Base-by-base conservation (phyloP, 2,888 invertebrate genomes). In the Cosmopolites sordidus region DNA sequence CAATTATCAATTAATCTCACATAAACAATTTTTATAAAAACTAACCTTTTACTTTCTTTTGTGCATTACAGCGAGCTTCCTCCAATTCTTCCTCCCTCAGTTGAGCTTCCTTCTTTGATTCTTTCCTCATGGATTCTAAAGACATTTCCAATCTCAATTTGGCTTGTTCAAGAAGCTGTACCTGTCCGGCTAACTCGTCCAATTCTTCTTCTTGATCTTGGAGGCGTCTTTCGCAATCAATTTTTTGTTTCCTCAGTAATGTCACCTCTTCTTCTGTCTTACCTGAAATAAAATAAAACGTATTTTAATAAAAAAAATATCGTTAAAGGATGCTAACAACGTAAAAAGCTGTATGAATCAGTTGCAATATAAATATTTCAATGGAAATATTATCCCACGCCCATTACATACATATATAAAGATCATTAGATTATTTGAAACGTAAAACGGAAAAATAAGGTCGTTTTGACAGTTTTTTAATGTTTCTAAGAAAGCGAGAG, bases 131-230 rank as follows among this genome's bases (percentile, higher is more conserved):
- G 63, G 93, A 92, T 71, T 97, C 96, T 62, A 94, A 74, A 39
- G 87, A 82, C 96, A 97, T 96, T 75, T 97, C 95, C 60, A 97
- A 77, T 1, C 95, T 83, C 17, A 96, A 79, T 73, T 95, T 96
- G 1, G 92, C 89, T 73, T 94, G 94, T 71, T 96, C 94, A 67
- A 97, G 76, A 64, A 95, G 78, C 75, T 89, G 83, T 1, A 72
- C 74, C 57, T 74, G 75, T 2, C 93, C 95, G 2, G 95, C 94
- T 69, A 95, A 81, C 70, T 98, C 97, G 69, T 97, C 97, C 45
- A 97, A 77, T 72, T 97, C 97, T 71, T 97, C 96, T 70, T 96
- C 96, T 75, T 90, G 90, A 69, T 91, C 90, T 58, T 92, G 83
- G 22, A 86, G 77, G 59, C 91, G 85, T 38, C 89, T 79, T 72